These are phyloP conservation scores for Gordius sp. DNA, from an alignment of 2,888 invertebrate genomes.

Conservation along the genomic window DNA sequence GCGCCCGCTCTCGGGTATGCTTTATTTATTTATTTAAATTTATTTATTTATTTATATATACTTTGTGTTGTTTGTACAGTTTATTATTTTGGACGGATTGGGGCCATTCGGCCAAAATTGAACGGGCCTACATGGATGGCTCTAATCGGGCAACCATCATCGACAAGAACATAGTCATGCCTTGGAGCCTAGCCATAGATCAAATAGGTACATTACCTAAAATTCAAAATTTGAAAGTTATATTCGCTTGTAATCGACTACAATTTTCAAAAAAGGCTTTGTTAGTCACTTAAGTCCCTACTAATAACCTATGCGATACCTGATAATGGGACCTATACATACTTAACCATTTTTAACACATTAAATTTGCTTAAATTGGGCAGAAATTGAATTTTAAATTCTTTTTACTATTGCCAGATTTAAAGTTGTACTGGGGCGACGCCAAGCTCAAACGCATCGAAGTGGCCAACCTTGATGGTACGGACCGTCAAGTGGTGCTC, in stretches of 20 bases:
- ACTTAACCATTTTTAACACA: no score
- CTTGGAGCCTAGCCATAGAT: constrained; percentile 5
- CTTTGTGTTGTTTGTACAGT: no score
- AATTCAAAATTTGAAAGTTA: no score
- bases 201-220: no score
- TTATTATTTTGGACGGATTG: constrained; percentile 15
- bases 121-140: constrained; percentile 14
- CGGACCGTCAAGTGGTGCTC: not conserved
- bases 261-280: no score
- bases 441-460: constrained; percentile 9
- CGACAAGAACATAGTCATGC: constrained; percentile 1
- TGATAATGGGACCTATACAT: no score
- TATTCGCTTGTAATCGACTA: no score
- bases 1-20: constrained; percentile 4
- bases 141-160: not conserved
- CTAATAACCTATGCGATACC: no score
- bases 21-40: no score
- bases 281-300: no score
- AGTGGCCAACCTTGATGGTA: not conserved
- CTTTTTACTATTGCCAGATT: not conserved
- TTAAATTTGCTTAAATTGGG: no score
- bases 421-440: constrained; percentile 8
- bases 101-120: constrained; percentile 8
- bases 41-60: no score
- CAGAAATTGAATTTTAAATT: not conserved